A percentile compares a stretch with the other conserved stretches of the same genome.
These are phyloP conservation scores for Hestina assimilis DNA, from an alignment of 1,140 invertebrate species.

Conservation along the genomic window DNA sequence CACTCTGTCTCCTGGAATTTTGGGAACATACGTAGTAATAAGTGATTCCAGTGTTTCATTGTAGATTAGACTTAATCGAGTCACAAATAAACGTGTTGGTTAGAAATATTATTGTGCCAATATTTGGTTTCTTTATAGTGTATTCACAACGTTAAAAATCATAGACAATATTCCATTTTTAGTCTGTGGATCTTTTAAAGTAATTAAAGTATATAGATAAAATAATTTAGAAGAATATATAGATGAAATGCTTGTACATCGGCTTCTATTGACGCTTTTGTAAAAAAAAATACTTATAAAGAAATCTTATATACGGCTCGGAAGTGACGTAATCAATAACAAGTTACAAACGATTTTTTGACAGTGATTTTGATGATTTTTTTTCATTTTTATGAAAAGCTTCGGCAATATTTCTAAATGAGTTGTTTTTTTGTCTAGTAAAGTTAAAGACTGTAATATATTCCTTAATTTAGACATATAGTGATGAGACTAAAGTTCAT, in stretches of 20 bases:
- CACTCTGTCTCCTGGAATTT: neutral
- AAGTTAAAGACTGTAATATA: neutral
- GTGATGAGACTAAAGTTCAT: neutral
- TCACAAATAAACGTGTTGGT: constrained; percentile 18
- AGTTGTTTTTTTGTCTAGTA: neutral
- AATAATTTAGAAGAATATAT: neutral
- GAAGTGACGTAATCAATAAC: constrained; percentile 1
- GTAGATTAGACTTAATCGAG: constrained; percentile 15
- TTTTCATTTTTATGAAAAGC: neutral
- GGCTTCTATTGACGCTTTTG: neutral
- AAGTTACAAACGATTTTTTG: neutral
- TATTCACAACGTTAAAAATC: neutral
- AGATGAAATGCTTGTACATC: constrained; percentile 9
- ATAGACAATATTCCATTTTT: neutral
- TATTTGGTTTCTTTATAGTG: constrained; percentile 32
- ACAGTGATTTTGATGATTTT: neutral
- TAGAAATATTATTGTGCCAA: constrained; percentile 18
- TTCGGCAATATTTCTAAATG: neutral
- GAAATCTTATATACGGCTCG: constrained; percentile 14
- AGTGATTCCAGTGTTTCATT: constrained; percentile 23
- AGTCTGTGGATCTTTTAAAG: neutral
- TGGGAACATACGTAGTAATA: neutral
- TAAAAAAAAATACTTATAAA: constrained; percentile 11
- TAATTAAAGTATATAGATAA: neutral
- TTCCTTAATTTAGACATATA: neutral